Base-by-base conservation (phyloP, 2,113 vertebrate species). In the Anhinga anhinga region DNA sequence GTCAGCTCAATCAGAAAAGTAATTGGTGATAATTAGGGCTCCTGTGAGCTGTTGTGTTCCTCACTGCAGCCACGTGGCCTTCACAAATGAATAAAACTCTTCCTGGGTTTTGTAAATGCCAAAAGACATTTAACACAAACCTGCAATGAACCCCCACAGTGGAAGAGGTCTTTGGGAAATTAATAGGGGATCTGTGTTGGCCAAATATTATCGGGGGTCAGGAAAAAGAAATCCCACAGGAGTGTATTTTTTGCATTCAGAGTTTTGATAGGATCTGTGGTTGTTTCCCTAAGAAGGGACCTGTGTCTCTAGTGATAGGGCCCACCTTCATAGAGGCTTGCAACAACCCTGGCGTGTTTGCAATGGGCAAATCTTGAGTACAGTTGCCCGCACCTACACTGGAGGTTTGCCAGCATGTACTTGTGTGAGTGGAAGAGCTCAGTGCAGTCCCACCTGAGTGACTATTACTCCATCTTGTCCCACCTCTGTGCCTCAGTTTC, bases 291-390 rank as follows among this genome's bases (percentile, higher is more conserved):
- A 11, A 32, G 42, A 78, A 74, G 12, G 10, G n/a, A 36, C 42
- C 45, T 66, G 11, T 82, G 71, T 77, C 34, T 65, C 15, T 11
- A 36, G 50, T 53, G 58, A 7, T n/a, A 76, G 16, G 26, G 32
- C 25, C 19, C 42, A 42, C 16, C 56, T 70, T 70, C 63, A 47
- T 2, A 14, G 27, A 8, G 8, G 7, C 7, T 71, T 71, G n/a
- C 36, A 30, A 27, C 34, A 72, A 3, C 11, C 42, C 2, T 7
- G 10, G 10, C 0, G 0, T 27, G 25, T 70, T 93, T 70, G 49
- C 45, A 83, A 47, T 11, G 13, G 45, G 9, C 25, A 83, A 78
- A 49, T 40, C 17, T 45, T 74, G 66, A 66, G 25, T 63, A 25
- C 10, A 44, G 62, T 70, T 8, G 4, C 36, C 52, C 72, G 44